phyloP scores from a whole-genome alignment of 2,113 vertebrate genomes.

The Hylia prasina region DNA sequence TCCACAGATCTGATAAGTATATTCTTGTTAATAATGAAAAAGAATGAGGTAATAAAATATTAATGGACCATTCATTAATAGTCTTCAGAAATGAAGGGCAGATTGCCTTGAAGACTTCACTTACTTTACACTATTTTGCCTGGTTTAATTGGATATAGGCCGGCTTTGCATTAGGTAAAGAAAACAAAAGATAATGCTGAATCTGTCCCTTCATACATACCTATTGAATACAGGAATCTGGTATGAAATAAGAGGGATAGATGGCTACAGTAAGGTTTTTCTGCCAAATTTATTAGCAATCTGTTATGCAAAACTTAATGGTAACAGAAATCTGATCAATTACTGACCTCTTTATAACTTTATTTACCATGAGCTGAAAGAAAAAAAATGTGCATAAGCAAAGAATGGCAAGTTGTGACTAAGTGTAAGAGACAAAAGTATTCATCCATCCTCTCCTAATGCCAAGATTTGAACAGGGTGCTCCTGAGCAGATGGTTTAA shows the following conservation, averaged over 20 bases:
- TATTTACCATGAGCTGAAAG: constrained; percentile 10
- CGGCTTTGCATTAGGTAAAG: not conserved
- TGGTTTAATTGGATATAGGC: not conserved
- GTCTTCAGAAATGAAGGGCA: not conserved
- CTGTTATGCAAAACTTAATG: not conserved
- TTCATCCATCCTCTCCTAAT: constrained; percentile 57
- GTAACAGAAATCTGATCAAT: constrained; percentile 20
- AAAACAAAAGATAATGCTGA: not conserved
- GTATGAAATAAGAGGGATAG: not conserved
- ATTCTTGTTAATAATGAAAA: constrained; percentile 31
- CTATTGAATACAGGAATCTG: not conserved
- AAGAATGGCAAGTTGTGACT: constrained; percentile 52
- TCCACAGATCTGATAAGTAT: not conserved
- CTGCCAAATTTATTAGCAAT: constrained; percentile 18
- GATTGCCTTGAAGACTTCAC: constrained; percentile 14
- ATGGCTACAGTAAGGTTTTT: not conserved
- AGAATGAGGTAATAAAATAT: constrained; percentile 7
- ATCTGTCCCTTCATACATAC: not conserved
- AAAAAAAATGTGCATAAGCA: not conserved
- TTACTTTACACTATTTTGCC: not conserved
- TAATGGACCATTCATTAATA: constrained; percentile 10
- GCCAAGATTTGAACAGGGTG: constrained; percentile 69
- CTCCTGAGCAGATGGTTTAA: constrained; percentile 77
- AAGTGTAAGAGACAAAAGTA: constrained; percentile 47
- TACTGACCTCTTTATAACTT: constrained; percentile 25